Percentiles rank a stretch among this genome's conserved stretches.
These are phyloP conservation scores for Pyrocephalus nanus DNA, from an alignment of 2,797 vertebrate species.

Conservation along the genomic window DNA sequence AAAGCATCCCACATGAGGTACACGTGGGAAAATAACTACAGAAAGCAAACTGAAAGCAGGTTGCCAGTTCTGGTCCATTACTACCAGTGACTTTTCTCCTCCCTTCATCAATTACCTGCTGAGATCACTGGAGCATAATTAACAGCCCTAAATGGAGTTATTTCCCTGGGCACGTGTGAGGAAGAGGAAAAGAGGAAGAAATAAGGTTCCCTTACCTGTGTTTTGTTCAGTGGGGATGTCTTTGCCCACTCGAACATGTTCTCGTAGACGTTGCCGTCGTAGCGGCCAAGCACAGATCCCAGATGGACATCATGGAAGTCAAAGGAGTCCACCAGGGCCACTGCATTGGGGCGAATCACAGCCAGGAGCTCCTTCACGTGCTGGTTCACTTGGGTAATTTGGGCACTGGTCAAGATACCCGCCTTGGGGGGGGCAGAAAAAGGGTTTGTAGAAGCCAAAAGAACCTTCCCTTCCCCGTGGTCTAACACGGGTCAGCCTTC, in stretches of 20 bases:
- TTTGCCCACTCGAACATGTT: constrained; percentile 96
- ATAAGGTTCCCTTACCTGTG: constrained; percentile 80
- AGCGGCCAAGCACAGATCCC: constrained; percentile 90
- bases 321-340: constrained; percentile 92
- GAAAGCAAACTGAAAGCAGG: not conserved
- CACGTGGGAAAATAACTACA: not conserved
- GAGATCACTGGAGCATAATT: not conserved
- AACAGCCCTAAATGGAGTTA: not conserved
- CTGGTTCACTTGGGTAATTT: constrained; percentile 83
- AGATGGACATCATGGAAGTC: constrained; percentile 85
- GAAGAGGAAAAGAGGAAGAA: not conserved
- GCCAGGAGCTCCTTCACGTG: constrained; percentile 88
- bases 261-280: constrained; percentile 96
- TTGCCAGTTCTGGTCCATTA: not conserved
- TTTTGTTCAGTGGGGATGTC: constrained; percentile 89
- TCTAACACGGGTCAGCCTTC: not conserved
- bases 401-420: constrained; percentile 82
- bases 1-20: not conserved
- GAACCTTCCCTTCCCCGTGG: not conserved
- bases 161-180: not conserved
- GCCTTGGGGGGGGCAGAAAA: constrained; percentile 71
- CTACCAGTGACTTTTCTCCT: not conserved
- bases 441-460: not conserved
- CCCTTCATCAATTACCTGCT: not conserved
- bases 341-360: constrained; percentile 85